These are phyloP conservation scores for Ceyx melanurus DNA, from an alignment of 2,113 vertebrate species.

Conservation along the genomic window DNA sequence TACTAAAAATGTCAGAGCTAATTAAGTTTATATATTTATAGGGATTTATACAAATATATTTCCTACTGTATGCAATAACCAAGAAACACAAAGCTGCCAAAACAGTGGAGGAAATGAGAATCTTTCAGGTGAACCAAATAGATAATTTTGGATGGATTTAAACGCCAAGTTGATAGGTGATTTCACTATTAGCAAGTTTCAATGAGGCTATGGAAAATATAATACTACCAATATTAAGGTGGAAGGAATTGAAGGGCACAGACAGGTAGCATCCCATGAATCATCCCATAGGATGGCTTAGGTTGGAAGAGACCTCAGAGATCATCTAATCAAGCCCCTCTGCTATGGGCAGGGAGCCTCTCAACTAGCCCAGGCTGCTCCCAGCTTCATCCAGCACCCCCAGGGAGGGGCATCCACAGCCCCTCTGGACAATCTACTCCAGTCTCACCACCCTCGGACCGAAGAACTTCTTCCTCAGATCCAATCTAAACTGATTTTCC, in stretches of 20 bases:
- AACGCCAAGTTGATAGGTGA: neutral
- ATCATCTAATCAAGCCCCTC: no score
- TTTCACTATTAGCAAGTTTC: neutral
- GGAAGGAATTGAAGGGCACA: neutral
- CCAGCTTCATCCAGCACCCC: no score
- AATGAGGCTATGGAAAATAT: neutral
- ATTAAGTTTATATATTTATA: neutral
- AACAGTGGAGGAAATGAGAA: neutral
- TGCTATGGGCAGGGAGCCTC: no score
- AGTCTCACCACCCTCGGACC: no score
- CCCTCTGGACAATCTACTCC: no score
- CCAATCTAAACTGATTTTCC: no score
- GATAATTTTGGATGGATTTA: neutral
- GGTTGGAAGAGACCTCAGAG: no score
- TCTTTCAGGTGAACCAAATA: neutral
- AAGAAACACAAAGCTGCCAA: neutral
- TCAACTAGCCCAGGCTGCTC: no score
- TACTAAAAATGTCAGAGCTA: neutral
- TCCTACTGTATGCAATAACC: neutral
- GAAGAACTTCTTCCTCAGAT: no score
- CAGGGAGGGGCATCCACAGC: no score
- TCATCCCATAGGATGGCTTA: no score
- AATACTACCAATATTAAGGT: neutral
- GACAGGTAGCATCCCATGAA: neutral
- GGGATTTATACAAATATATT: neutral